Evolutionary conservation across 2,113 vertebrate genomes (phyloP).

Genomic region (Myrmophylax atrothorax): DNA sequence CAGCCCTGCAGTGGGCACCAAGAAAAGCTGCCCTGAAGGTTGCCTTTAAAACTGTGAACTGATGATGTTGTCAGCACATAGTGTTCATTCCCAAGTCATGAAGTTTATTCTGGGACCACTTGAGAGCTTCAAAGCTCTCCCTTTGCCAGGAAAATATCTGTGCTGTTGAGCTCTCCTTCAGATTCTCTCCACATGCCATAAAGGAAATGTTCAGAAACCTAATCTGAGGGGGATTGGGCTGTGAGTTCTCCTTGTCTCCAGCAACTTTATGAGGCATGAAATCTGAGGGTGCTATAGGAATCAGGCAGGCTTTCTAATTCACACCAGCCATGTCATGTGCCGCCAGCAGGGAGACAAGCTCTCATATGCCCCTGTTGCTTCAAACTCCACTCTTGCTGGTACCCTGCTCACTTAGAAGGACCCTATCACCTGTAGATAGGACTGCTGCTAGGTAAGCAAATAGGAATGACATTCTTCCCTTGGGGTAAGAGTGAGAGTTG

Average conservation of each 20-base stretch:
- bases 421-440: background rate
- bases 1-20: background rate
- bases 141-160: slow-evolving; percentile 62
- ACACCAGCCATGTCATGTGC: background rate
- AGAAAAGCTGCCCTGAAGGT: background rate
- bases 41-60: slow-evolving; percentile 9
- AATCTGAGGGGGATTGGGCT: slow-evolving; percentile 19
- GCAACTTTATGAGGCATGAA: background rate
- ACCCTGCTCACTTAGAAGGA: background rate
- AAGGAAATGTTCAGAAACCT: slow-evolving; percentile 51
- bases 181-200: slow-evolving; percentile 53
- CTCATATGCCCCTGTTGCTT: background rate
- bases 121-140: slow-evolving; percentile 46
- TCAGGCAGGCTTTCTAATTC: background rate
- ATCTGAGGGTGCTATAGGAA: background rate
- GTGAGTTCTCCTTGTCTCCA: slow-evolving; percentile 15
- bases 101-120: slow-evolving; percentile 64
- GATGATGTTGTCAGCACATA: slow-evolving; percentile 53
- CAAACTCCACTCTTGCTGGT: background rate
- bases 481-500: background rate
- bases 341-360: background rate
- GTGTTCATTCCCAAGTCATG: slow-evolving; percentile 59
- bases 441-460: background rate
- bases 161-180: slow-evolving; percentile 44
- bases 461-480: background rate